Percentiles rank a stretch among this genome's conserved stretches.
These are phyloP conservation scores for Mellilla xanthometata DNA, from an alignment of 2,888 invertebrate genomes.

Conservation along the genomic window DNA sequence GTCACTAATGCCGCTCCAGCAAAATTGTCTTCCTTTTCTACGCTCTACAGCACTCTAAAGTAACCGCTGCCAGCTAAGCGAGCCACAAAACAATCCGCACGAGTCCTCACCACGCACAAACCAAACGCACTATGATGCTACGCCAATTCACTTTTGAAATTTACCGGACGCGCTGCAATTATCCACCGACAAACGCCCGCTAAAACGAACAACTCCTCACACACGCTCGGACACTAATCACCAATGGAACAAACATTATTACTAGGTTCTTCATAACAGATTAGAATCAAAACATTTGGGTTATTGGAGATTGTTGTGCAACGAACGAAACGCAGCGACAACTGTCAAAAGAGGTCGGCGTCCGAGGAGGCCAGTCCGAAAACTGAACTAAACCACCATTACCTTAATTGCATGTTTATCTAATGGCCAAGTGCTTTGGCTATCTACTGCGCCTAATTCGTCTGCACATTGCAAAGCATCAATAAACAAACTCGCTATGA, in stretches of 20 bases:
- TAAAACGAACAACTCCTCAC: constrained; percentile 25
- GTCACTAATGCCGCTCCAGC: no score
- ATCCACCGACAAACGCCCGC: constrained; percentile 30
- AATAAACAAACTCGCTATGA: constrained; percentile 40
- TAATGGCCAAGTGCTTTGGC: constrained; percentile 49
- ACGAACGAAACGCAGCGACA: constrained; percentile 12
- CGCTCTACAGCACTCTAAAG: no score
- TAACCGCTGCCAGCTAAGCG: constrained; percentile 32
- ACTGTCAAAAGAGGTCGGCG: constrained; percentile 21
- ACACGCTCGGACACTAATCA: constrained; percentile 20
- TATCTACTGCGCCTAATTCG: constrained; percentile 65
- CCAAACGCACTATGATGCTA: constrained; percentile 34
- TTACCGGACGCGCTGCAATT: constrained; percentile 65
- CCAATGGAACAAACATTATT: constrained; percentile 23
- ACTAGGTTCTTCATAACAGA: constrained; percentile 25
- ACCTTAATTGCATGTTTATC: constrained; percentile 72
- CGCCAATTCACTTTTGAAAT: constrained; percentile 56
- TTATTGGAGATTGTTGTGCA: constrained; percentile 17
- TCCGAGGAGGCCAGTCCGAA: constrained; percentile 26
- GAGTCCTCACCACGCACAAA: constrained; percentile 38
- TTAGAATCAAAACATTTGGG: constrained; percentile 16
- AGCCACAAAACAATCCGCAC: constrained; percentile 39
- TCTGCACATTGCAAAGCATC: constrained; percentile 39
- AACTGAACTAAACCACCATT: constrained; percentile 26
- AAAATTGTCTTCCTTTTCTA: no score